Conservation (phyloP, 1,140 invertebrate genomes). For the Drosophila repletoides region DNA sequence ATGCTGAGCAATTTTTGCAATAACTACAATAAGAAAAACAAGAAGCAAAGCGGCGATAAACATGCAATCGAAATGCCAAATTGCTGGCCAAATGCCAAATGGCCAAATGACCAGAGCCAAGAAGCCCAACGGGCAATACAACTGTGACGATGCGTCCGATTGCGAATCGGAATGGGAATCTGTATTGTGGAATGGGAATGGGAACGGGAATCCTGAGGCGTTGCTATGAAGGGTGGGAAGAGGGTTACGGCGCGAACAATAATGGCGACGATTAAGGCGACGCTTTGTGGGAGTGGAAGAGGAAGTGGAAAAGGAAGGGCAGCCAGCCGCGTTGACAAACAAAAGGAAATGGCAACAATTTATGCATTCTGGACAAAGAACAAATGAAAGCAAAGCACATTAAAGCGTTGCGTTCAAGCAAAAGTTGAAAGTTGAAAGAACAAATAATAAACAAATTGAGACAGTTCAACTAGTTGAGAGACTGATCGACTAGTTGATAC, state of each 20-base stretch:
- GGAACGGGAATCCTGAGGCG: neutral
- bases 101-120: no score
- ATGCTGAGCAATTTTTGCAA: conserved; percentile 38
- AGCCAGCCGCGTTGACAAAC: conserved; percentile 57
- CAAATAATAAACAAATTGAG: conserved; percentile 71
- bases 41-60: conserved; percentile 43
- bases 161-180: neutral
- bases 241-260: conserved; percentile 39
- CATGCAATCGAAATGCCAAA: conserved; percentile 76
- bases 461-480: no score
- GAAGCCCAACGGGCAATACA: conserved; percentile 13
- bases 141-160: neutral
- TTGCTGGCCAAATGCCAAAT: conserved; percentile 75
- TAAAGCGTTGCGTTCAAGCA: conserved; percentile 46
- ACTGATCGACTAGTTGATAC: no score
- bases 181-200: neutral
- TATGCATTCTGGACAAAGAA: conserved; percentile 53
- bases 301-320: neutral
- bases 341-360: conserved; percentile 74
- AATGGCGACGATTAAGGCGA: conserved; percentile 52
- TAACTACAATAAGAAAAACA: conserved; percentile 16
- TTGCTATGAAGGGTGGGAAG: neutral
- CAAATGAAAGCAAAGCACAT: conserved; percentile 36
- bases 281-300: conserved; percentile 12
- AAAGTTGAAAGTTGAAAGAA: conserved; percentile 57